Percentiles rank a stretch among this genome's conserved stretches.
Evolutionary conservation across 2,888 invertebrate species (phyloP).

Genomic region (Parnassius smintheus): DNA sequence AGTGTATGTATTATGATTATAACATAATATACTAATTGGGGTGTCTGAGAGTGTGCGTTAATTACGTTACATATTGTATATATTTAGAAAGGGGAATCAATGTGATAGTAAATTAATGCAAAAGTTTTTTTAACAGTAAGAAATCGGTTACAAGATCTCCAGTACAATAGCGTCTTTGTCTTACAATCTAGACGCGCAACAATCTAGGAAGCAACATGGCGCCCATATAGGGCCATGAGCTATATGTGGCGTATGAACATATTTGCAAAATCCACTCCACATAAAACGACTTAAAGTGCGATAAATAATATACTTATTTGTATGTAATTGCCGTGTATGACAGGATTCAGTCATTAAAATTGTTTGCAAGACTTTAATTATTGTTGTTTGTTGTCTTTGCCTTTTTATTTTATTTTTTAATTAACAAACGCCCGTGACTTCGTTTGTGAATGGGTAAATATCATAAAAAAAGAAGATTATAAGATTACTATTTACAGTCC

Average conservation of each 20-base stretch:
- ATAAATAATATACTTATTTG: slow-evolving; percentile 20
- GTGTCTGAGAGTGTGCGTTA: too few species aligned
- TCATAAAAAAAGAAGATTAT: too few species aligned
- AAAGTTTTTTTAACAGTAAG: too few species aligned
- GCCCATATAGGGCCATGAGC: slow-evolving; percentile 30
- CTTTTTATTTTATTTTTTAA: neutral
- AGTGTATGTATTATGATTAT: too few species aligned
- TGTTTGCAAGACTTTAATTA: slow-evolving; percentile 3
- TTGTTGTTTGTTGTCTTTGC: slow-evolving; percentile 3
- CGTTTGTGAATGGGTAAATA: too few species aligned
- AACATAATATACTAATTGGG: too few species aligned
- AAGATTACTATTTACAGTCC: too few species aligned
- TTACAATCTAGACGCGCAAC: slow-evolving; percentile 25
- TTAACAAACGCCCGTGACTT: neutral
- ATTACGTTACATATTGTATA: too few species aligned
- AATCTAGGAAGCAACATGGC: slow-evolving; percentile 37
- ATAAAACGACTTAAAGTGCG: slow-evolving; percentile 12
- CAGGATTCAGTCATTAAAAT: slow-evolving; percentile 9
- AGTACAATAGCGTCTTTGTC: slow-evolving; percentile 25
- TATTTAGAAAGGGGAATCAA: too few species aligned
- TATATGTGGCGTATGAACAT: slow-evolving; percentile 29
- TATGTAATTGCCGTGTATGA: slow-evolving; percentile 4
- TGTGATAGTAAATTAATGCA: too few species aligned
- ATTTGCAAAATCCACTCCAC: slow-evolving; percentile 25
- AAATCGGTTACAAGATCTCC: neutral